Evolutionary conservation across 1,140 invertebrate genomes (phyloP).

Genomic region (Ditylenchus dipsaci): DNA sequence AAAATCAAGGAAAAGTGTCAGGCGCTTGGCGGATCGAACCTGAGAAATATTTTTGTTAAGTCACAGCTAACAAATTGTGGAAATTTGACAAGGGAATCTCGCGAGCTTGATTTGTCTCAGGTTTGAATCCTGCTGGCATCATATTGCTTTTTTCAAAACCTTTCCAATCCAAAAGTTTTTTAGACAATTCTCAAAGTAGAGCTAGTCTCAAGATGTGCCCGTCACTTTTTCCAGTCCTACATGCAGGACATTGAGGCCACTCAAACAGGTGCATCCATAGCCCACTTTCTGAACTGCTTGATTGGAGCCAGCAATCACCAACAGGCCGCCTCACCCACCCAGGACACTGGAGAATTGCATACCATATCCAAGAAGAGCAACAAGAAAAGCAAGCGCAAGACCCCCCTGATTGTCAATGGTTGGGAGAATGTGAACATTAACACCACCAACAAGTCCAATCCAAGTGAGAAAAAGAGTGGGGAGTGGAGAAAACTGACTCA

Average conservation of each 20-base stretch:
- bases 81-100: no score
- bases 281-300: conserved; percentile 33
- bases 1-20: no score
- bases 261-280: conserved; percentile 18
- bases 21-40: no score
- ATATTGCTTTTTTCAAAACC: not conserved
- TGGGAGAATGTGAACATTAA: not conserved
- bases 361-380: conserved; percentile 10
- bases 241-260: conserved; percentile 20
- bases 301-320: not conserved
- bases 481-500: conserved; percentile 28
- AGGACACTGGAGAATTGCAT: not conserved
- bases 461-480: not conserved
- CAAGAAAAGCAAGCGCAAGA: conserved; percentile 29
- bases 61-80: no score
- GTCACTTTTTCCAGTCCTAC: conserved; percentile 28
- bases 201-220: conserved; percentile 18
- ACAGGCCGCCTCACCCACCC: not conserved
- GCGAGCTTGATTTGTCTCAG: no score
- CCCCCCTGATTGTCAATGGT: not conserved
- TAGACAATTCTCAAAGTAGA: conserved; percentile 29
- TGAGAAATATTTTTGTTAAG: no score
- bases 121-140: no score
- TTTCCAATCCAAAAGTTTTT: conserved; percentile 8
- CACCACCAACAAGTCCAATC: not conserved